A percentile compares a stretch with the other conserved stretches of the same genome.
These are phyloP conservation scores for Hydractinia echinata DNA, from an alignment of 30 jellyfish, hydroid and myxozoan genomes.

Conservation along the genomic window DNA sequence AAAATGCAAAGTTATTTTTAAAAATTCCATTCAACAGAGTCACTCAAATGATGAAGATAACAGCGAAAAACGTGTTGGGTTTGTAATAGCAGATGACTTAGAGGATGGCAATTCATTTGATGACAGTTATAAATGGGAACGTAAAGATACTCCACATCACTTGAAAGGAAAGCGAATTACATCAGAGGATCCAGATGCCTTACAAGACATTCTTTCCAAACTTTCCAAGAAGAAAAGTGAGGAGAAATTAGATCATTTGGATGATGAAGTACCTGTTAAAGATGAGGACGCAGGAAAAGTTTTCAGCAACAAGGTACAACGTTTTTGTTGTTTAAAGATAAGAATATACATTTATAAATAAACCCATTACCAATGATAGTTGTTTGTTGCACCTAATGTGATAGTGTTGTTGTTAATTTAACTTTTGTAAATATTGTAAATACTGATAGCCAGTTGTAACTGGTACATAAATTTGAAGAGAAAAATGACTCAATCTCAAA, in stretches of 20 bases:
- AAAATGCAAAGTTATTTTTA: background rate
- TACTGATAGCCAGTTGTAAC: no score
- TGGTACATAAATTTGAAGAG: no score
- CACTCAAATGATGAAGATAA: constrained; percentile 43
- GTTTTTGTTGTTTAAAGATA: background rate
- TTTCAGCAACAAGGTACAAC: background rate
- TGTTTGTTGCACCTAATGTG: no score
- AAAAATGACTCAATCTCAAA: no score
- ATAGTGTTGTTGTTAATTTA: no score
- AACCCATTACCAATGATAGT: no score
- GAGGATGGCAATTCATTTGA: background rate
- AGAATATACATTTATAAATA: no score
- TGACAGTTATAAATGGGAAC: constrained; percentile 31
- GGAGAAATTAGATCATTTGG: constrained; percentile 22
- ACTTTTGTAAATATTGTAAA: no score
- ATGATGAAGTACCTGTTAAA: constrained; percentile 20
- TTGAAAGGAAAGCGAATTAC: constrained; percentile 88
- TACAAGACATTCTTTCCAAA: constrained; percentile 60
- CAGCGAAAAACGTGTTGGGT: background rate
- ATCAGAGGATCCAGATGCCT: constrained; percentile 44
- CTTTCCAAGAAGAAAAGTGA: constrained; percentile 29
- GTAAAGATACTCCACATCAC: constrained; percentile 93
- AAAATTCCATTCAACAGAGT: constrained; percentile 21
- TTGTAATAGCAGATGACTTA: constrained; percentile 1
- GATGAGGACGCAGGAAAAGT: constrained; percentile 18